Conservation (phyloP, 2,797 vertebrate species). For the Gymnothorax reevesii region DNA sequence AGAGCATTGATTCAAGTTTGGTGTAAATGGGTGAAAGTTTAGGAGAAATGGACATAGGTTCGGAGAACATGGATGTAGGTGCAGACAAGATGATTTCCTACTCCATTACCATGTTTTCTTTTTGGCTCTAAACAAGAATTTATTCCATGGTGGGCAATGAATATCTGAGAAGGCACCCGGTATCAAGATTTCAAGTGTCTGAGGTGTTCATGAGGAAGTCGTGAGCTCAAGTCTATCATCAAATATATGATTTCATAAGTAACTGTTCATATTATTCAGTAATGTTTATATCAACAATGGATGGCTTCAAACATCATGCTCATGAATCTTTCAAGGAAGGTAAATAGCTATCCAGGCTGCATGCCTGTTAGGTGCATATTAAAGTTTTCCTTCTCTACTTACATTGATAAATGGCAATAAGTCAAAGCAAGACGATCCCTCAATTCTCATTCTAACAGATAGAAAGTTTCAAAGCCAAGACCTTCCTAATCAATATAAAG, state of each 20-base stretch:
- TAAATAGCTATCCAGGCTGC: neutral
- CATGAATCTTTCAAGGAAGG: neutral
- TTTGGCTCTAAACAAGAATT: neutral
- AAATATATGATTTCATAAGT: neutral
- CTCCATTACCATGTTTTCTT: neutral
- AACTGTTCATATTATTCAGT: neutral
- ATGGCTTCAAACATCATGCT: neutral
- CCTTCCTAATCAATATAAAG: neutral
- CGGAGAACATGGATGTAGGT: neutral
- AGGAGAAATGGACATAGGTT: slow-evolving; percentile 11
- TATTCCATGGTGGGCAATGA: neutral
- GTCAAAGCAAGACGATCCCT: neutral
- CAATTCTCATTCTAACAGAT: neutral
- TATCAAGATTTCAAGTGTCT: neutral
- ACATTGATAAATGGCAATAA: neutral
- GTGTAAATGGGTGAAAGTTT: neutral
- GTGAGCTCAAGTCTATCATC: neutral
- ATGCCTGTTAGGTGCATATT: neutral
- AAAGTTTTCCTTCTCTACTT: neutral
- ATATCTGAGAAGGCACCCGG: neutral
- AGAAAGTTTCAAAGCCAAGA: neutral
- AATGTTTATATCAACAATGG: neutral
- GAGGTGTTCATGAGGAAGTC: neutral
- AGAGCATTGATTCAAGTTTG: neutral
- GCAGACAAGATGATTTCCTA: too few relatives aligned